These are phyloP conservation scores for Pollimyrus isidori DNA, from an alignment of 2,113 vertebrate genomes.

Conservation along the genomic window DNA sequence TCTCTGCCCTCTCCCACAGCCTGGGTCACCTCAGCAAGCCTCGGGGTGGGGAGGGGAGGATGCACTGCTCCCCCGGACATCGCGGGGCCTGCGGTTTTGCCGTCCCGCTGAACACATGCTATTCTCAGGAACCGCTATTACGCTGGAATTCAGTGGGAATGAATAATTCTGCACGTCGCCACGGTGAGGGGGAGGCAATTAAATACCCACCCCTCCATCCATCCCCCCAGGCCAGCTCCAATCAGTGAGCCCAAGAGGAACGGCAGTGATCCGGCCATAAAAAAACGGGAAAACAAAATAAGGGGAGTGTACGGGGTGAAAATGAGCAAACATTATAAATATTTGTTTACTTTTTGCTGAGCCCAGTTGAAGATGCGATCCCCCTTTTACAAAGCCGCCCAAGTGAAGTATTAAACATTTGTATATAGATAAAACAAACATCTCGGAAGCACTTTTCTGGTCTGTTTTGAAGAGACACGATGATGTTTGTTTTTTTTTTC, in stretches of 20 bases:
- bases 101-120: background rate
- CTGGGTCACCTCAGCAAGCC: background rate
- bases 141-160: constrained; percentile 27
- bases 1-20: background rate
- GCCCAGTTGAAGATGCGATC: background rate
- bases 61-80: background rate
- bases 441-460: background rate
- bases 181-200: constrained; percentile 20
- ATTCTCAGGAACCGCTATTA: constrained; percentile 28
- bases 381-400: background rate
- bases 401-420: background rate
- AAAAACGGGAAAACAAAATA: background rate
- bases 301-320: background rate
- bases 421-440: background rate
- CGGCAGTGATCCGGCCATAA: background rate
- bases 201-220: constrained; percentile 29
- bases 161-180: constrained; percentile 26
- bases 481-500: constrained; percentile 24
- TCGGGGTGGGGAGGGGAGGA: background rate
- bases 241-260: constrained; percentile 20
- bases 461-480: constrained; percentile 9
- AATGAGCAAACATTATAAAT: background rate
- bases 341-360: background rate
- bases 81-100: background rate
- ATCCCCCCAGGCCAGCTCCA: constrained; percentile 17